Evolutionary conservation across 2,888 invertebrate genomes (phyloP), one percentile per base, ranked within the genome.

Genomic region (Iphiclides podalirius): DNA sequence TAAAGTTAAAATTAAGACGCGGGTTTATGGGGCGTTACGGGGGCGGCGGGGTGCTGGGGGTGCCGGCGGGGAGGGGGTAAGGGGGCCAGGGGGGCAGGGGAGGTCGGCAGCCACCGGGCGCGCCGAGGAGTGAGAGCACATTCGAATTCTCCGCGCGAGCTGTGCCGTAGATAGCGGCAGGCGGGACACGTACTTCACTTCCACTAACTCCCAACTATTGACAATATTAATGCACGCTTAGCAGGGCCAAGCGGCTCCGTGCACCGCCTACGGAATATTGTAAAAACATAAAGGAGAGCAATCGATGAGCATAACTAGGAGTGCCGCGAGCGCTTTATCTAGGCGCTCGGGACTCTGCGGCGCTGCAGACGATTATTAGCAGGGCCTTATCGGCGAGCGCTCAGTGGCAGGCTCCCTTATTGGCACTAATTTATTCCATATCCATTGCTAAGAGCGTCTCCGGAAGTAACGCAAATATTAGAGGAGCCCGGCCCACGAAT

Each of bases 1-100:
- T 87, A 88, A 86, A 87, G 86, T 87, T 86, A 86, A 87, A 87
- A 88, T 86, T 85, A 87, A 88, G 87, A 86, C 83, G 84, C 84
- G 83, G 85, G 85, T 86, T 87, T 86, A 87, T 85, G 86, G 82
- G 82, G 86, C 84, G 87, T 84, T 81, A 83, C 82, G 74, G 75
- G 81, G 78, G 74, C 78, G 76, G 74, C 74, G 76, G 67, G 75
- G 65, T 66, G 75, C 74, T 70, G n/a, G n/a, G n/a, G 72, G 75
- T 63, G 52, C 64, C 62, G 64, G 58, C 65, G 43, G 35, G 36
- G 41, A 38, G 36, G 54, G 40, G 57, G 44, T n/a, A n/a, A n/a
- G 55, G 53, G 38, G 8, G 49, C 41, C n/a, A n/a, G n/a, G n/a
- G n/a, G n/a, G 52, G 60, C 26, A n/a, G 60, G 55, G 60, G 66